Base-by-base conservation (phyloP, 2,888 invertebrate species). In the Arrhopalites spinosus region DNA sequence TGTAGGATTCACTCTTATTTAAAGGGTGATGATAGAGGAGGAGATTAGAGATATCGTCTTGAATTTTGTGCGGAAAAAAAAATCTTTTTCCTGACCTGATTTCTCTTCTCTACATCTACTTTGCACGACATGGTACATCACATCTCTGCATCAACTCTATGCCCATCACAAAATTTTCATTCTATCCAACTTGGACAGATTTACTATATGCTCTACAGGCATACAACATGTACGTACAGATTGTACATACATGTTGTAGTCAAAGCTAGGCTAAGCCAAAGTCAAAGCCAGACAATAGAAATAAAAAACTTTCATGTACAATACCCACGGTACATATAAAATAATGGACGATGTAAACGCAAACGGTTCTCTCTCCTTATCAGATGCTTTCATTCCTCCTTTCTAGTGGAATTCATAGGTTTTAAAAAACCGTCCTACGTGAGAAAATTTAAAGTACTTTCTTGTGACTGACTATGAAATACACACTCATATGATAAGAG, bases 1-100 rank as follows among this genome's bases (percentile, higher is more conserved):
- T n/a, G n/a, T n/a, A 36, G 36, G 36, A 36, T 36, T 36, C 36
- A 36, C 36, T 36, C 36, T 36, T 11, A 36, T 36, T 36, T 36
- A 53, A 20, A 23, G 59, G 25, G 59, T 25, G 23, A 59, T 59
- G 59, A 66, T 27, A 66, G 66, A 66, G 36, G 36, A 20, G 29
- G n/a, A 66, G 30, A 63, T 63, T 23, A 29, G 43, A 43, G 17
- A 66, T 20, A 43, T 66, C 66, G 36, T 66, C 36, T 66, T 66
- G 23, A 43, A 66, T 66, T n/a, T 66, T 66, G 66, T 66, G 66
- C 17, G 43, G 43, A 66, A 66, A 66, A 66, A 66, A 29, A 27
- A 17, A 8, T 43, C 43, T 66, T 66, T 66, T 66, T 66, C 66
- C 66, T 66, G 66, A 43, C 66, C 66, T 66, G 66, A 66, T 66